Percentiles rank a stretch among this genome's conserved stretches.
Conservation (phyloP, 2,113 vertebrate species). For the Chrysochloris asiatica region DNA sequence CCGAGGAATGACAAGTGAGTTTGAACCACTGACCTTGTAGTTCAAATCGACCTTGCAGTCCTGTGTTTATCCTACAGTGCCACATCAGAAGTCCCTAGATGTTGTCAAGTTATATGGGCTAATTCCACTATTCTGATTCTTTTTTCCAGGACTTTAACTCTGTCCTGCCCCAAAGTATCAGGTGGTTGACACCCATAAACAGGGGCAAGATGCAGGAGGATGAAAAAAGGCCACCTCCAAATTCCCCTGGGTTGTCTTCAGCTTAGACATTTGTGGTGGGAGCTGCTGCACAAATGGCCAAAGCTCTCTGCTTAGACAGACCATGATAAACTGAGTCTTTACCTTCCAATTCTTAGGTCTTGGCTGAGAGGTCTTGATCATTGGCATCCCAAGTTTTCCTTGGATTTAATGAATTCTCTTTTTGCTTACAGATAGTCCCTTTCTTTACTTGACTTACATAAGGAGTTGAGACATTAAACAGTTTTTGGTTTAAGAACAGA, state of each 20-base stretch:
- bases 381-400: neutral
- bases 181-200: neutral
- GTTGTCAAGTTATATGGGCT: neutral
- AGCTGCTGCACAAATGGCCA: neutral
- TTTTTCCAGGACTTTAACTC: neutral
- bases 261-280: neutral
- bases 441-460: constrained; percentile 24
- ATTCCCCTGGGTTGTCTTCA: neutral
- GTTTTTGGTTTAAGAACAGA: neutral
- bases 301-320: neutral
- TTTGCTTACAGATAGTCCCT: constrained; percentile 38
- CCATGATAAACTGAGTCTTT: neutral
- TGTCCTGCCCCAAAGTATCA: neutral
- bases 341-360: neutral
- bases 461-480: neutral
- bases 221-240: neutral
- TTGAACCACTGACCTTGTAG: no score
- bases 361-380: neutral
- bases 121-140: neutral
- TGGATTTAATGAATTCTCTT: constrained; percentile 3
- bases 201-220: neutral
- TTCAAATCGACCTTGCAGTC: no score
- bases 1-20: no score
- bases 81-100: no score
- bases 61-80: no score